These are phyloP conservation scores for Arion vulgaris DNA, from an alignment of 1,140 invertebrate genomes.

Conservation along the genomic window DNA sequence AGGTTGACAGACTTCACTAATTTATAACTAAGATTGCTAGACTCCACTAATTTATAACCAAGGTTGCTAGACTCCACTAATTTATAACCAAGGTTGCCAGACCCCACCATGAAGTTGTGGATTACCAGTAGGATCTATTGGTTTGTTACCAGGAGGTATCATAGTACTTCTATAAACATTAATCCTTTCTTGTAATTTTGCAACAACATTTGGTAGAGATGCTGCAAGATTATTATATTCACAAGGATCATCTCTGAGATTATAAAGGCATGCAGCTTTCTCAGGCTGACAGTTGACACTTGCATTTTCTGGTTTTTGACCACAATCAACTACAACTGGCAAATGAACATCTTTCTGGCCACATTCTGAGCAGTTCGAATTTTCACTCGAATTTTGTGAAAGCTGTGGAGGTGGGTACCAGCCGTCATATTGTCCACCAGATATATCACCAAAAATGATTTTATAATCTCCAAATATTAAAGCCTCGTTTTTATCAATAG, in stretches of 20 bases:
- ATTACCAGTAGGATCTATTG: conserved; percentile 49
- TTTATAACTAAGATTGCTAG: no score
- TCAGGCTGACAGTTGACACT: conserved; percentile 77
- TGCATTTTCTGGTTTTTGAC: conserved; percentile 55
- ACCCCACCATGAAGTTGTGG: conserved; percentile 54
- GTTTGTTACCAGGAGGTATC: conserved; percentile 59
- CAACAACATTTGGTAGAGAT: conserved; percentile 65
- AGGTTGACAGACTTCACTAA: no score
- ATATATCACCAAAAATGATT: conserved; percentile 81
- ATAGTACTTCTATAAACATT: conserved; percentile 47
- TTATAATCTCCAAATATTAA: conserved; percentile 87
- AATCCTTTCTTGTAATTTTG: conserved; percentile 73
- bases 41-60: no score
- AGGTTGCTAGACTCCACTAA: no score
- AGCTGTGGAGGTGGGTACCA: conserved; percentile 57
- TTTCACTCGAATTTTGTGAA: not conserved
- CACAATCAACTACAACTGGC: conserved; percentile 54
- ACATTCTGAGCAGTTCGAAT: not conserved
- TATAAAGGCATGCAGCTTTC: conserved; percentile 83
- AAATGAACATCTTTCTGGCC: not conserved
- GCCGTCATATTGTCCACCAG: conserved; percentile 53
- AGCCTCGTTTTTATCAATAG: conserved; percentile 80
- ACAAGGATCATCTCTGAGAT: conserved; percentile 87
- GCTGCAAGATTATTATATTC: conserved; percentile 84
- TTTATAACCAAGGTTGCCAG: conserved; percentile 58